Evolutionary conservation across 2,113 vertebrate genomes (phyloP).

Genomic region (Phalacrocorax aristotelis): DNA sequence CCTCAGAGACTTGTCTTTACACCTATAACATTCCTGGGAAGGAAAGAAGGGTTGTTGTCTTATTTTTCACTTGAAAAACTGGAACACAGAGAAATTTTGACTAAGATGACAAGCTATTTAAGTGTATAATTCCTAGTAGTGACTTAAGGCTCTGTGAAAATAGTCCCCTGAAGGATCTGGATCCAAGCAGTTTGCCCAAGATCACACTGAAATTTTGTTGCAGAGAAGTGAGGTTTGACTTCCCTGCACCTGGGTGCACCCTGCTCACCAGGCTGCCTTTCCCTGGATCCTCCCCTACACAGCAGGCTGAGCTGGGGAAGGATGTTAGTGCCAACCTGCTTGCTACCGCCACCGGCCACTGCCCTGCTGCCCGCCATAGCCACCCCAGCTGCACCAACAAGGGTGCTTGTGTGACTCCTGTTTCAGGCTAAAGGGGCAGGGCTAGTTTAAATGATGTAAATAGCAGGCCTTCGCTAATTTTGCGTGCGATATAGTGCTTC

Average conservation of each 20-base stretch:
- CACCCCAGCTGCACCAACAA: not conserved
- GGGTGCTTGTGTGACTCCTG: accelerated
- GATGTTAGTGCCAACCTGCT: not conserved
- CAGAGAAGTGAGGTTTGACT: not conserved
- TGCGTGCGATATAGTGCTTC: not conserved
- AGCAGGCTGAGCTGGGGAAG: not conserved
- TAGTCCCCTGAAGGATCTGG: not conserved
- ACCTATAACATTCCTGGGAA: not conserved
- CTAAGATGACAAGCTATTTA: not conserved
- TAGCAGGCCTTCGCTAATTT: not conserved
- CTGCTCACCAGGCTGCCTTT: not conserved
- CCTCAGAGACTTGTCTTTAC: not conserved
- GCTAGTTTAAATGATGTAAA: not conserved
- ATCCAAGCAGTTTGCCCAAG: not conserved
- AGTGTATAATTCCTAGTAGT: not conserved
- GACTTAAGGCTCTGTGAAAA: not conserved
- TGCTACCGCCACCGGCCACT: not conserved
- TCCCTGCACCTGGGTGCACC: accelerated
- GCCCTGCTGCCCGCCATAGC: not conserved
- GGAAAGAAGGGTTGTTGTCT: not conserved
- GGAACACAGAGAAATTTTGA: not conserved
- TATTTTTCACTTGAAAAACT: not conserved
- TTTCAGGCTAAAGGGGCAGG: not conserved
- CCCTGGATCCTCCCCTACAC: not conserved
- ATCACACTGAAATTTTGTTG: not conserved